Evolutionary conservation across 2,113 vertebrate genomes (phyloP).

Genomic region (Burhinus bistriatus): DNA sequence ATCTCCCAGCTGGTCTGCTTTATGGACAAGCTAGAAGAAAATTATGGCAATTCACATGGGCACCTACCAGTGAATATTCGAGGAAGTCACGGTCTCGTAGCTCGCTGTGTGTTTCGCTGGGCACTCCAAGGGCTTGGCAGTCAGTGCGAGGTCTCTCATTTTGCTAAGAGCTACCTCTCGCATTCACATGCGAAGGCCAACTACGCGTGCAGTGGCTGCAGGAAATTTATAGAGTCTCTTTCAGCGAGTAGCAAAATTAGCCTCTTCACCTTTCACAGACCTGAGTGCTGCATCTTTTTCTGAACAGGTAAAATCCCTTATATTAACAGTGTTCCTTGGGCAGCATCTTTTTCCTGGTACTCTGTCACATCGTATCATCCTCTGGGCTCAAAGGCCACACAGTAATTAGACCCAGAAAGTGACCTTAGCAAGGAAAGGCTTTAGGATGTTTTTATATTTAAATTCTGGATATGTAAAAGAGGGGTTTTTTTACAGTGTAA

Average conservation of each 20-base stretch:
- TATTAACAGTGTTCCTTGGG: not conserved
- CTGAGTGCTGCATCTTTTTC: not conserved
- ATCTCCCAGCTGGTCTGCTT: not conserved
- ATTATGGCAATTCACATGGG: not conserved
- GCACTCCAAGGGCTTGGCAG: not conserved
- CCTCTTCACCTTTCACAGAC: not conserved
- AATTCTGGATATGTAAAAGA: not conserved
- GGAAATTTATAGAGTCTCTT: not conserved
- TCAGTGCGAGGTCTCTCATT: accelerated
- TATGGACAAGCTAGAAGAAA: not conserved
- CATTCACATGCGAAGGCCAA: not conserved
- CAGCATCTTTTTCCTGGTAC: not conserved
- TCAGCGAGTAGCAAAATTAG: not conserved
- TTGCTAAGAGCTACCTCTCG: not conserved
- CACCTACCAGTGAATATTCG: accelerated
- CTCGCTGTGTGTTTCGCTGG: accelerated
- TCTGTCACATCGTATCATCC: not conserved
- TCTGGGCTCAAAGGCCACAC: not conserved
- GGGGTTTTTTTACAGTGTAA: not conserved
- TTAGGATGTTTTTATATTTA: not conserved
- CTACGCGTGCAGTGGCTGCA: not conserved
- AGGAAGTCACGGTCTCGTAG: accelerated
- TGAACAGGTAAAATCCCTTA: not conserved
- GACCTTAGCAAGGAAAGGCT: not conserved
- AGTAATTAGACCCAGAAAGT: not conserved